Conservation (phyloP, 1,140 invertebrate genomes). For the Subanguina moxae region DNA sequence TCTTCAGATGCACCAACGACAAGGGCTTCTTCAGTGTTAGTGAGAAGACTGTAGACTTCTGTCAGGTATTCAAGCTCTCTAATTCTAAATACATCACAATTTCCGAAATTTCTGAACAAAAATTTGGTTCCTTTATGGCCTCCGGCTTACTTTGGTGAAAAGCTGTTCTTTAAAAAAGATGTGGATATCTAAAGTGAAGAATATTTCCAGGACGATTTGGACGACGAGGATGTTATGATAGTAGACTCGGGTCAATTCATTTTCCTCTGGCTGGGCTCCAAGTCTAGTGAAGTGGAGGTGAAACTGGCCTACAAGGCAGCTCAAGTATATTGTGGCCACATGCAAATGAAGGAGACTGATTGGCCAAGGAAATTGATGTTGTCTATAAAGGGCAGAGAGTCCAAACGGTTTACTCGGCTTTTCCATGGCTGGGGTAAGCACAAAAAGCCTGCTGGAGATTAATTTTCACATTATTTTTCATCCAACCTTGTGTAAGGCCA, state of each 20-base stretch:
- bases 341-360: slow-evolving; percentile 89
- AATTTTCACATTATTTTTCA: neutral
- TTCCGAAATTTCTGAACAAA: too few relatives aligned
- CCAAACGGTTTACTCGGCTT: slow-evolving; percentile 87
- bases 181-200: neutral
- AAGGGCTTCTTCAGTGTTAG: slow-evolving; percentile 98
- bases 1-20: slow-evolving; percentile 98
- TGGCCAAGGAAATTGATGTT: slow-evolving; percentile 83
- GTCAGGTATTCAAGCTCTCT: slow-evolving; percentile 70
- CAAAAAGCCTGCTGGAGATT: slow-evolving; percentile 54
- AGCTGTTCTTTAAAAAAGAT: neutral
- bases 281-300: slow-evolving; percentile 93
- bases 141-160: neutral
- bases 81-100: neutral
- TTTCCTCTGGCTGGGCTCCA: slow-evolving; percentile 92
- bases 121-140: too few relatives aligned
- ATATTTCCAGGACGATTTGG: slow-evolving; percentile 79
- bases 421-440: slow-evolving; percentile 89
- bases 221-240: slow-evolving; percentile 99
- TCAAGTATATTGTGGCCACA: slow-evolving; percentile 96
- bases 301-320: slow-evolving; percentile 97
- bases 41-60: slow-evolving; percentile 99
- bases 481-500: too few relatives aligned
- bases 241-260: slow-evolving; percentile 95
- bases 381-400: slow-evolving; percentile 94